Conservation (phyloP, 2,888 invertebrate genomes). For the Chymomyza procnemis region DNA sequence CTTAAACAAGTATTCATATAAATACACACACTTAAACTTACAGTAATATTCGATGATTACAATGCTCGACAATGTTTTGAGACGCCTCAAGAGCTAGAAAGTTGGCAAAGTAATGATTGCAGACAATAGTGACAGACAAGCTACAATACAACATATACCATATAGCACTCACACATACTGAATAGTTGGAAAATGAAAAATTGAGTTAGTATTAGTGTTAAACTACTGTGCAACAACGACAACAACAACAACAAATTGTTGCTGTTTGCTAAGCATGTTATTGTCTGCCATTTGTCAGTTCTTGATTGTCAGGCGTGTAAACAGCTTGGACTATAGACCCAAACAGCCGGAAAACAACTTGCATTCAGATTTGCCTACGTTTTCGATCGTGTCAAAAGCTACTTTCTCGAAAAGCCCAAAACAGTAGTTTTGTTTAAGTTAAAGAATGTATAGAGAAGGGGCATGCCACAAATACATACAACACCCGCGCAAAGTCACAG, state of each 20-base stretch:
- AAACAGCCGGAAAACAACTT: background rate
- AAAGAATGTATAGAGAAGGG: background rate
- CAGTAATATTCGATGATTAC: slow-evolving; percentile 32
- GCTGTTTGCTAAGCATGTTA: slow-evolving; percentile 10
- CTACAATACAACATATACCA: slow-evolving; percentile 22
- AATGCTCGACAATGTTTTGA: slow-evolving; percentile 27
- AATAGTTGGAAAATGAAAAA: background rate
- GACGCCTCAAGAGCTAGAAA: slow-evolving; percentile 32
- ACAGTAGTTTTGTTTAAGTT: slow-evolving; percentile 30
- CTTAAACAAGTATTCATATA: background rate
- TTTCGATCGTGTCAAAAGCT: background rate
- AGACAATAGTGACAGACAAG: slow-evolving; percentile 12
- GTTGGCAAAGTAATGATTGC: slow-evolving; percentile 36
- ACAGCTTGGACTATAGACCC: slow-evolving; percentile 34
- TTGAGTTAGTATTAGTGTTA: slow-evolving; percentile 15
- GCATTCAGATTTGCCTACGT: slow-evolving; percentile 37
- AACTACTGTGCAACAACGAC: background rate
- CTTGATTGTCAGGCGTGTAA: slow-evolving; percentile 47
- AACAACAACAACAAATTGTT: slow-evolving; percentile 2
- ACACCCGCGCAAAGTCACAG: slow-evolving; percentile 32
- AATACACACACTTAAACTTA: slow-evolving; percentile 23
- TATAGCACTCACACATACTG: background rate
- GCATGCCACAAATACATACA: slow-evolving; percentile 24
- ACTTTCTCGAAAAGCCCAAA: slow-evolving; percentile 50
- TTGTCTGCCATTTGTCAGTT: slow-evolving; percentile 61